Conservation (phyloP, 1,140 invertebrate genomes). For the Magallana gigas region DNA sequence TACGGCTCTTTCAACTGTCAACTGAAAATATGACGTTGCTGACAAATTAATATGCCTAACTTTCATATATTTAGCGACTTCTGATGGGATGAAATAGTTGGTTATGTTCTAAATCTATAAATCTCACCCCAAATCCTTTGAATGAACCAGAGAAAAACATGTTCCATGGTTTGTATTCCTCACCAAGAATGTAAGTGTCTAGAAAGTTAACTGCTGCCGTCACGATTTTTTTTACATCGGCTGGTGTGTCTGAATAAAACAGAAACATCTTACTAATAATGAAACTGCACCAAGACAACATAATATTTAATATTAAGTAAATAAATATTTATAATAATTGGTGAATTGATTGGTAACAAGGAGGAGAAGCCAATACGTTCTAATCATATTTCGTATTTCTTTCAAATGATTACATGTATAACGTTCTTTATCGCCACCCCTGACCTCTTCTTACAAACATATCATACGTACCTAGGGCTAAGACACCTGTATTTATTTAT, state of each 20-base stretch:
- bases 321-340: too few relatives aligned
- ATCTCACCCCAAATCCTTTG: conserved; percentile 66
- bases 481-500: too few relatives aligned
- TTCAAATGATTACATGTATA: too few relatives aligned
- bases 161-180: conserved; percentile 73
- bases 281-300: too few relatives aligned
- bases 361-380: too few relatives aligned
- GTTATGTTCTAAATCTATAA: not conserved
- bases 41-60: too few relatives aligned
- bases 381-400: too few relatives aligned
- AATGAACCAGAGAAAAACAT: conserved; percentile 76
- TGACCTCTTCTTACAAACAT: not conserved
- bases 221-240: conserved; percentile 62
- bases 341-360: too few relatives aligned
- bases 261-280: not conserved
- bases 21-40: too few relatives aligned
- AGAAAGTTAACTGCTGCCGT: conserved; percentile 64
- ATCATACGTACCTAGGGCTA: not conserved
- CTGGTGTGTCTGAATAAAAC: conserved; percentile 61
- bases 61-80: too few relatives aligned
- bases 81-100: not conserved
- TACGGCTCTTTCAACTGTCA: too few relatives aligned
- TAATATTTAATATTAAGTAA: too few relatives aligned
- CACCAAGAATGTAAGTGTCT: conserved; percentile 60
- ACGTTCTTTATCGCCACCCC: conserved; percentile 28